A percentile compares a stretch with the other conserved stretches of the same genome.
These are phyloP conservation scores for Apotomis capreana DNA, from an alignment of 2,888 invertebrate species.

Conservation along the genomic window DNA sequence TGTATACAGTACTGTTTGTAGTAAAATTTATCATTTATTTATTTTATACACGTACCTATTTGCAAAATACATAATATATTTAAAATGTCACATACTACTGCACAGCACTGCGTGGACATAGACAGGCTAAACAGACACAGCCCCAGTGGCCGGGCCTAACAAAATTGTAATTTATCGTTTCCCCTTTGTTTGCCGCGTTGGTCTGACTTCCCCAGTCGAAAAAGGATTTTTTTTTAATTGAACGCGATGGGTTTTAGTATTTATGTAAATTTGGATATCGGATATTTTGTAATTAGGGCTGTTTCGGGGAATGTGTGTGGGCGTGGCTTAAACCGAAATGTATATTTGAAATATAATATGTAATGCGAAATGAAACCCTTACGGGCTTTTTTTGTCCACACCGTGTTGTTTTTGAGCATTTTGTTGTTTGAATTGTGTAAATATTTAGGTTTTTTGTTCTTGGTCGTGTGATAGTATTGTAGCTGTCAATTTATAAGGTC, in stretches of 20 bases:
- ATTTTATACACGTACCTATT: no score
- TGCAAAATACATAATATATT: no score
- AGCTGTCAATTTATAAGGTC: no score
- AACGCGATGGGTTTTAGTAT: conserved; percentile 24
- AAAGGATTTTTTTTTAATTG: conserved; percentile 38
- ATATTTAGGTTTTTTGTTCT: no score
- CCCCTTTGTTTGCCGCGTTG: conserved; percentile 22
- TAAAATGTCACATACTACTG: no score
- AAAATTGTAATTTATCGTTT: conserved; percentile 42
- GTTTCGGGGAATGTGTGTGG: conserved; percentile 14
- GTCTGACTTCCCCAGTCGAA: conserved; percentile 15
- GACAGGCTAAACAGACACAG: not conserved
- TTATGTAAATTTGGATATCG: conserved; percentile 38
- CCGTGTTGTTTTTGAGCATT: no score
- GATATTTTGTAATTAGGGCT: conserved; percentile 26
- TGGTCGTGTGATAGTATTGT: no score
- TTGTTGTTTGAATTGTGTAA: no score
- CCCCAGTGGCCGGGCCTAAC: conserved; percentile 7
- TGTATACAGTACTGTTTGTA: no score
- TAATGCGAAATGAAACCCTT: no score
- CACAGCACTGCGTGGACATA: not conserved
- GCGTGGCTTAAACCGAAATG: not conserved
- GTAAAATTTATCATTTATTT: no score
- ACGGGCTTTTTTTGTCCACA: not conserved
- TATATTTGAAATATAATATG: not conserved